Evolutionary conservation across 2,113 vertebrate genomes (phyloP), one percentile per base, ranked within the genome.

Genomic region (Megalops atlanticus): DNA sequence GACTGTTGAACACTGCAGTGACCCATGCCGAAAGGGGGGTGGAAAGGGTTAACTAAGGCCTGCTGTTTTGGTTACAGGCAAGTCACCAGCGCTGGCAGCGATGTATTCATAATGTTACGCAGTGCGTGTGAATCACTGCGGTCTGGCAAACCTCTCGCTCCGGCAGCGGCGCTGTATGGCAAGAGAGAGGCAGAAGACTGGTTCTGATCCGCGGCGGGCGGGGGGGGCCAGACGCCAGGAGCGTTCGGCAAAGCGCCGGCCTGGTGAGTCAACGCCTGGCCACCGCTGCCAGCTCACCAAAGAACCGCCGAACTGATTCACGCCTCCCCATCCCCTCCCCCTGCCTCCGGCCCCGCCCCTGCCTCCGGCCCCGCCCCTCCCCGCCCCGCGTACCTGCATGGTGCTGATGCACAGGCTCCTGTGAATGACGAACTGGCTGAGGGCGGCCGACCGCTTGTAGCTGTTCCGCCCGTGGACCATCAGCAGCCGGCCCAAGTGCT

Each of bases 371-470:
- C 54, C 5, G 52, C 39, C 74, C 11, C 38, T 0, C 4, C 64
- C 54, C 39, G 6, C 6, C 31, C 47, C 35, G 27, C 31, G 18
- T 94, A 98, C 98, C 97, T 99, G 97, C 98, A 99, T 99, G 86
- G 98, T 96, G 86, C 96, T 98, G 90, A 99, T 99, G 89, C 97
- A 99, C 74, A 99, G 90, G 89, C 97, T 98, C 86, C 98, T 92
- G 91, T 99, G 98, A 91, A 99, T 99, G 77, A 99, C 97, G n/a
- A 99, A 99, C 94, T 99, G 98, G 88, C 97, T 98, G 90, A 99
- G 97, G 11, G 96, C 98, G 0, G 98, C 97, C 0, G 98, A 97
- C 1, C 98, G 91, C 85, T 99, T 98, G 94, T 99, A 99, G 91
- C 98, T 99, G 94, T 99, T 99, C n/a, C 98, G 92, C 8, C 98